Evolutionary conservation across 2,797 vertebrate genomes (phyloP).

Genomic region (Gorsachius magnificus): DNA sequence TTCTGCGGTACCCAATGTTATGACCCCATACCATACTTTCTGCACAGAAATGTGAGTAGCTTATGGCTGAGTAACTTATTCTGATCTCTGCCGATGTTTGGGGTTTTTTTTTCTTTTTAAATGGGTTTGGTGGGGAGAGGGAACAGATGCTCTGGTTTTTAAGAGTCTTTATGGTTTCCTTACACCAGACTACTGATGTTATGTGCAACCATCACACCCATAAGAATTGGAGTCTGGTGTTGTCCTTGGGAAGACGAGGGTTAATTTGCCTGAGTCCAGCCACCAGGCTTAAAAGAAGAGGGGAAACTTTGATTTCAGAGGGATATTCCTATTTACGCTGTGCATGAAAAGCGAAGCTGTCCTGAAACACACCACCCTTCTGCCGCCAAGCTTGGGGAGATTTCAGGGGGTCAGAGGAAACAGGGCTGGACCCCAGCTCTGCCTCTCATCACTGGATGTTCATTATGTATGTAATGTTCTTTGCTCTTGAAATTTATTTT

Average conservation of each 20-base stretch:
- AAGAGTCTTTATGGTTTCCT: background rate
- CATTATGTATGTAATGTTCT: background rate
- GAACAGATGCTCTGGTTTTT: background rate
- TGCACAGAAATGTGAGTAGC: background rate
- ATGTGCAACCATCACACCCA: background rate
- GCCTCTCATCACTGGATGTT: background rate
- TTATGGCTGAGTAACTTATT: background rate
- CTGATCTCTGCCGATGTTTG: background rate
- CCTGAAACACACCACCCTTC: background rate
- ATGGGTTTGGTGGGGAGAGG: background rate
- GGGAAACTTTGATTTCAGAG: background rate
- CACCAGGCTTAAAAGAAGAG: background rate
- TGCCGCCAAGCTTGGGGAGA: background rate
- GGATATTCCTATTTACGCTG: background rate
- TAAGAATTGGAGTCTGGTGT: background rate
- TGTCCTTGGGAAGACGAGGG: background rate
- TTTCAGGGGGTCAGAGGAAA: background rate
- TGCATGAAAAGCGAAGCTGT: background rate
- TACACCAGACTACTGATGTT: background rate
- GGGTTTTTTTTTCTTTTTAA: background rate
- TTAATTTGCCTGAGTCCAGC: background rate
- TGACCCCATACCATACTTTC: background rate
- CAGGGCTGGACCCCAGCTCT: background rate
- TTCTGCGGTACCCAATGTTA: background rate
- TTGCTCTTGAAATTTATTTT: conserved; percentile 40